Conservation (phyloP, 1,140 invertebrate species). For the Mylabris phalerata region DNA sequence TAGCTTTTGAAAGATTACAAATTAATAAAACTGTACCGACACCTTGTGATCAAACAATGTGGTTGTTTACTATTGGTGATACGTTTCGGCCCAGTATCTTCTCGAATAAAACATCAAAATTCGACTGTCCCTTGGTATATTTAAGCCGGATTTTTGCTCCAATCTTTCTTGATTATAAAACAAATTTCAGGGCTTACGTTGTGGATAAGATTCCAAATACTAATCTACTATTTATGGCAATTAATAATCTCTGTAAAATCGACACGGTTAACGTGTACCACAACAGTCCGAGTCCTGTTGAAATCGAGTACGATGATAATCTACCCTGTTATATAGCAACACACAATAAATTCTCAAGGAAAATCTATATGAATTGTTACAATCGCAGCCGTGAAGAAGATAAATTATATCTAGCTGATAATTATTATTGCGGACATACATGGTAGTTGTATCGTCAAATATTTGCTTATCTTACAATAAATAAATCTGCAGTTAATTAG, state of each 20-base stretch:
- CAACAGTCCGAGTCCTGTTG: slow-evolving; percentile 21
- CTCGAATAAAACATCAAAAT: slow-evolving; percentile 24
- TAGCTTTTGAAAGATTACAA: slow-evolving; percentile 36
- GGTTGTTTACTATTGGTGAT: slow-evolving; percentile 40
- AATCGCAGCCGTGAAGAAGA: slow-evolving; percentile 27
- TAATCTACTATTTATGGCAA: slow-evolving; percentile 75
- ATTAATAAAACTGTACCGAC: slow-evolving; percentile 57
- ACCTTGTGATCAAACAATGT: slow-evolving; percentile 66
- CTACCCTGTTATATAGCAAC: slow-evolving; percentile 38
- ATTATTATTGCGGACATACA: slow-evolving; percentile 26
- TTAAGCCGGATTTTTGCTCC: not conserved
- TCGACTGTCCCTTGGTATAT: slow-evolving; percentile 27
- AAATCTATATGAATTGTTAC: slow-evolving; percentile 36
- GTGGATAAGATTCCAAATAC: slow-evolving; percentile 72
- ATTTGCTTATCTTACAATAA: not conserved
- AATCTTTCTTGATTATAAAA: not conserved
- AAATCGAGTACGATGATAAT: slow-evolving; percentile 26
- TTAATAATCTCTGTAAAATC: slow-evolving; percentile 59
- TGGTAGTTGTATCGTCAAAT: slow-evolving; percentile 16
- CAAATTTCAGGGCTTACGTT: slow-evolving; percentile 60
- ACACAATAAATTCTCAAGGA: slow-evolving; percentile 37
- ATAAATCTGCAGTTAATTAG: too few relatives aligned
- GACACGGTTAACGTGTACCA: slow-evolving; percentile 17
- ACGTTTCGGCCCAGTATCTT: slow-evolving; percentile 11
- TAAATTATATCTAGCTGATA: slow-evolving; percentile 12